These are phyloP conservation scores for Quadroppia sp. DNA, from an alignment of 2,888 invertebrate genomes.

Conservation along the genomic window DNA sequence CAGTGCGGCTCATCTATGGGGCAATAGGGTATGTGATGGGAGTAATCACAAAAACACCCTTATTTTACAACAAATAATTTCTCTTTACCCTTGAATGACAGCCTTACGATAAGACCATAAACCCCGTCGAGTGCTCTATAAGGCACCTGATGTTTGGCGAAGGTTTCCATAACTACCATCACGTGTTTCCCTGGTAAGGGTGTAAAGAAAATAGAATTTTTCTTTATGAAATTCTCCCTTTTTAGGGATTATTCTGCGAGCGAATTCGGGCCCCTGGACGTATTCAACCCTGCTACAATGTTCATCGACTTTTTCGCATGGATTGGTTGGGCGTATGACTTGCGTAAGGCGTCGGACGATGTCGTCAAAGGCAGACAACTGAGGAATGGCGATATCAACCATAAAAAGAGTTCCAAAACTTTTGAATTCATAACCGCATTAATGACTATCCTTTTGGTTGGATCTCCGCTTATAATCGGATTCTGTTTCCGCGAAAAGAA, in stretches of 20 bases:
- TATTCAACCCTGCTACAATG: conserved; percentile 41
- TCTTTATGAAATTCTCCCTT: conserved; percentile 54
- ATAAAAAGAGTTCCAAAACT: not conserved
- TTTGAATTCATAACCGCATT: not conserved
- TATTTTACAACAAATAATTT: not conserved
- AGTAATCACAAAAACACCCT: not conserved
- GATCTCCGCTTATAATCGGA: not conserved
- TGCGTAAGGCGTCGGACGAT: conserved; percentile 27
- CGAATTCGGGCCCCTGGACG: conserved; percentile 38
- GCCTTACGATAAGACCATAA: conserved; percentile 75
- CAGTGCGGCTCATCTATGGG: conserved; percentile 88
- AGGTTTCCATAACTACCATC: conserved; percentile 41
- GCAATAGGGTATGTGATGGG: conserved; percentile 51
- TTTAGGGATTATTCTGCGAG: conserved; percentile 53
- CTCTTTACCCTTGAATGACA: not conserved
- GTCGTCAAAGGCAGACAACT: not conserved
- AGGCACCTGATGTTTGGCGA: conserved; percentile 6
- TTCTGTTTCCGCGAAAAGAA: not conserved
- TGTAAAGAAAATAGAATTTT: too few species aligned
- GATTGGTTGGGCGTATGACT: conserved; percentile 36
- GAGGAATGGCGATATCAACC: conserved; percentile 18
- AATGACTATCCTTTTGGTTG: not conserved
- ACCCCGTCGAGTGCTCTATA: conserved; percentile 51
- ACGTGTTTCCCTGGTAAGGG: conserved; percentile 29
- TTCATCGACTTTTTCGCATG: conserved; percentile 31